A percentile compares a stretch with the other conserved stretches of the same genome.
phyloP scores from a whole-genome alignment of 2,113 vertebrate species.

The Perccottus glenii region DNA sequence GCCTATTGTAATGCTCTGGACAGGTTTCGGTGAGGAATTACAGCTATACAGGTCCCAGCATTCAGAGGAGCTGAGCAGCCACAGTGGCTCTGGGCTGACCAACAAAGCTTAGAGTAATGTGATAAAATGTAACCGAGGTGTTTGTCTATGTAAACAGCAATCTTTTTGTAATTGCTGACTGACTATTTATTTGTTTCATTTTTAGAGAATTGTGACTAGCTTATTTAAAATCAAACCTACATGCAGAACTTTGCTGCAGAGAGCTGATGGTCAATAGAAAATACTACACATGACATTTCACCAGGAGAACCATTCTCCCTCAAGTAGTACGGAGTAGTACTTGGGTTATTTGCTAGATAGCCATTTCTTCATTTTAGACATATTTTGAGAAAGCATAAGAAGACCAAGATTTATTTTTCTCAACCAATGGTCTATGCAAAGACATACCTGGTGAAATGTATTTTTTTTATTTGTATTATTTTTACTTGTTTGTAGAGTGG shows the following conservation, averaged over 20 bases:
- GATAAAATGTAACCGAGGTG: no score
- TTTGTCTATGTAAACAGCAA: no score
- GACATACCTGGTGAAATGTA: neutral
- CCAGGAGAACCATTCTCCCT: neutral
- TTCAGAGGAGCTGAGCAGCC: conserved; percentile 47
- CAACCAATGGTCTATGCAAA: neutral
- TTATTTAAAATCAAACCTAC: neutral
- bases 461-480: neutral
- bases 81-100: conserved; percentile 14
- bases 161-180: no score
- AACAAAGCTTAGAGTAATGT: conserved; percentile 11
- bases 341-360: neutral
- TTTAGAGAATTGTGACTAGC: no score
- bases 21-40: conserved; percentile 25
- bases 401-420: neutral
- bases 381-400: neutral
- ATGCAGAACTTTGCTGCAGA: neutral
- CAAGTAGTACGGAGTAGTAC: neutral
- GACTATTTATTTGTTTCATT: no score
- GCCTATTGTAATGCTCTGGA: neutral
- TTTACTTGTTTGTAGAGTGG: conserved; percentile 1
- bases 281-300: neutral
- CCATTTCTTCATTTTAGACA: neutral
- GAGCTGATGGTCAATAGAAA: conserved; percentile 2
- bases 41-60: conserved; percentile 29